phyloP scores from a whole-genome alignment of 2,797 vertebrate genomes.

The Lindbergichthys nudifrons region DNA sequence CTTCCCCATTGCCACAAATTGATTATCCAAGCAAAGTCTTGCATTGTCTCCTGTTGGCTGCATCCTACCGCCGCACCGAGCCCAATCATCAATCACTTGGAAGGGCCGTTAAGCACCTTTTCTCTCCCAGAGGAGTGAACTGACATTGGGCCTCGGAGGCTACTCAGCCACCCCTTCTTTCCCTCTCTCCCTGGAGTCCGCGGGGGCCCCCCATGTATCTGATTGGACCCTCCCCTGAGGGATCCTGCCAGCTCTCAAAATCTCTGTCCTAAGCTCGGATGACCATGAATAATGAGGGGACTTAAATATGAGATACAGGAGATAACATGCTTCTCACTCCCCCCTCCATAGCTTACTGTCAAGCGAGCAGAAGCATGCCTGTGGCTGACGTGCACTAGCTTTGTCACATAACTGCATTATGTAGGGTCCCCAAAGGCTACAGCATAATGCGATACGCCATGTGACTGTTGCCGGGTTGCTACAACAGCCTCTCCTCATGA shows the following conservation, averaged over 20 bases:
- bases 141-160: constrained; percentile 45
- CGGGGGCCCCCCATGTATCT: neutral
- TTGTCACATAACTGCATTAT: constrained; percentile 81
- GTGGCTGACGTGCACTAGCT: constrained; percentile 73
- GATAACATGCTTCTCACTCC: constrained; percentile 39
- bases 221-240: constrained; percentile 17
- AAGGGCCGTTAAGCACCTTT: constrained; percentile 64
- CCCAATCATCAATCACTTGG: constrained; percentile 66
- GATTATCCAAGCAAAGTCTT: constrained; percentile 47
- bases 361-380: constrained; percentile 55
- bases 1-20: constrained; percentile 42
- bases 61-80: constrained; percentile 30
- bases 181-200: neutral
- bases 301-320: constrained; percentile 43
- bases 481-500: constrained; percentile 68
- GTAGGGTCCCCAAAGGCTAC: constrained; percentile 74
- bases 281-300: constrained; percentile 59
- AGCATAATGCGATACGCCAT: constrained; percentile 69
- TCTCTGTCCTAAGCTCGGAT: constrained; percentile 38
- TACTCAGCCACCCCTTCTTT: constrained; percentile 14
- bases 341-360: constrained; percentile 42
- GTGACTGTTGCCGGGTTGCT: constrained; percentile 57
- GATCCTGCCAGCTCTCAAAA: constrained; percentile 28
- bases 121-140: constrained; percentile 51
- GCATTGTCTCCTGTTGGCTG: constrained; percentile 48